These are phyloP conservation scores for Zhuqinia jingwanae DNA, from an alignment of 2,888 invertebrate genomes.

Conservation along the genomic window DNA sequence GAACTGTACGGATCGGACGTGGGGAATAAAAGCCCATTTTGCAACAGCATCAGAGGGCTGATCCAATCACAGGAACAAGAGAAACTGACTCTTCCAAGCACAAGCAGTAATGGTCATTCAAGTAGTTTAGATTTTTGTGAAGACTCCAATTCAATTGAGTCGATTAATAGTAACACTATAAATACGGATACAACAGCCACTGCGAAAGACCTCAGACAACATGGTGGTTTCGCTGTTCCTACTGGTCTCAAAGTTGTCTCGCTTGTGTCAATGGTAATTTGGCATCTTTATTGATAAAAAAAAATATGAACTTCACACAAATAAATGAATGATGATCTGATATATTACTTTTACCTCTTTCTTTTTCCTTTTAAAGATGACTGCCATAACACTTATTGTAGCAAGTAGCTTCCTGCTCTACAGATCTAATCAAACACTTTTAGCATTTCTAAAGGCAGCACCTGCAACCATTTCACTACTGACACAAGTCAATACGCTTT, in stretches of 20 bases:
- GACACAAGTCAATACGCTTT: conserved; percentile 69
- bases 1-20: conserved; percentile 46
- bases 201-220: conserved; percentile 63
- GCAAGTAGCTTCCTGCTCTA: conserved; percentile 72
- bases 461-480: conserved; percentile 71
- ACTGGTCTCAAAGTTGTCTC: conserved; percentile 73
- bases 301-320: background rate
- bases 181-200: conserved; percentile 66
- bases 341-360: background rate
- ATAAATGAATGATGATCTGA: background rate
- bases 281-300: background rate
- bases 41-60: conserved; percentile 62
- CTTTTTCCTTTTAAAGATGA: conserved; percentile 69
- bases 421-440: conserved; percentile 71
- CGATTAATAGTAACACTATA: conserved; percentile 62
- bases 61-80: conserved; percentile 66
- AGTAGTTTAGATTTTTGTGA: conserved; percentile 64
- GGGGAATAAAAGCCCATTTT: conserved; percentile 53
- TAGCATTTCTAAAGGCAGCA: conserved; percentile 73
- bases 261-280: conserved; percentile 72
- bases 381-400: conserved; percentile 73
- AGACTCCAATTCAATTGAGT: conserved; percentile 64
- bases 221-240: conserved; percentile 68
- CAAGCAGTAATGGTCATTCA: conserved; percentile 66
- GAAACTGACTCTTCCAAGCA: conserved; percentile 59